A percentile compares a stretch with the other conserved stretches of the same genome.
Evolutionary conservation across 2,797 vertebrate genomes (phyloP).

Genomic region (Malacoraja senta): DNA sequence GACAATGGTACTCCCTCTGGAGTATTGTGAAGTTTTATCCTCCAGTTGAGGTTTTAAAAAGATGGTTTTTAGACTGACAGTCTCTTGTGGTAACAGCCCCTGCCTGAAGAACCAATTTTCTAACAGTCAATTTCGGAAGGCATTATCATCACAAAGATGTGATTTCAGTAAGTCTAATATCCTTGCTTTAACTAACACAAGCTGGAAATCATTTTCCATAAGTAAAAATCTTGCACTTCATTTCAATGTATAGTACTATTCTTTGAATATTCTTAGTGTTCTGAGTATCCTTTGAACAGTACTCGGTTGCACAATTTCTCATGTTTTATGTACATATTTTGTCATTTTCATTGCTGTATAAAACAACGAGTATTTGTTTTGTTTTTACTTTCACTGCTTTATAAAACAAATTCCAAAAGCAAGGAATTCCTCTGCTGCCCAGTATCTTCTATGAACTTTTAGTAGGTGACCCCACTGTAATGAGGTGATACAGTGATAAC

Average conservation of each 20-base stretch:
- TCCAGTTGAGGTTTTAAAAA: conserved; percentile 31
- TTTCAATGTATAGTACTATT: not conserved
- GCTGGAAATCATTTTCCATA: conserved; percentile 13
- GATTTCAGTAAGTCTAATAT: conserved; percentile 22
- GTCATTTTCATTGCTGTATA: not conserved
- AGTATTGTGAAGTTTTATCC: conserved; percentile 1
- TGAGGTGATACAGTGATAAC: not conserved
- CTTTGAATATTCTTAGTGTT: too few species aligned
- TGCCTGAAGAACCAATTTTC: conserved; percentile 36
- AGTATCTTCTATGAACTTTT: not conserved
- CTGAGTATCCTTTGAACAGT: not conserved
- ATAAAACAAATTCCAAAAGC: not conserved
- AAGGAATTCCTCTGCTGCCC: not conserved
- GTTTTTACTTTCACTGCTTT: not conserved
- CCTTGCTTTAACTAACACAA: not conserved
- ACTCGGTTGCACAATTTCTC: not conserved
- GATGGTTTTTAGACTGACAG: conserved; percentile 27
- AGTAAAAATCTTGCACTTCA: not conserved
- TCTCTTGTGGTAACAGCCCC: conserved; percentile 29
- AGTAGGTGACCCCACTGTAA: not conserved
- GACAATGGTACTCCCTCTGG: not conserved
- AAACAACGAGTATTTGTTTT: not conserved
- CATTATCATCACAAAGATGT: not conserved
- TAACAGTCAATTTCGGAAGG: conserved; percentile 12
- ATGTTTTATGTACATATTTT: not conserved